phyloP scores from a whole-genome alignment of 2,888 invertebrate species.

The Lithophane leautieri region DNA sequence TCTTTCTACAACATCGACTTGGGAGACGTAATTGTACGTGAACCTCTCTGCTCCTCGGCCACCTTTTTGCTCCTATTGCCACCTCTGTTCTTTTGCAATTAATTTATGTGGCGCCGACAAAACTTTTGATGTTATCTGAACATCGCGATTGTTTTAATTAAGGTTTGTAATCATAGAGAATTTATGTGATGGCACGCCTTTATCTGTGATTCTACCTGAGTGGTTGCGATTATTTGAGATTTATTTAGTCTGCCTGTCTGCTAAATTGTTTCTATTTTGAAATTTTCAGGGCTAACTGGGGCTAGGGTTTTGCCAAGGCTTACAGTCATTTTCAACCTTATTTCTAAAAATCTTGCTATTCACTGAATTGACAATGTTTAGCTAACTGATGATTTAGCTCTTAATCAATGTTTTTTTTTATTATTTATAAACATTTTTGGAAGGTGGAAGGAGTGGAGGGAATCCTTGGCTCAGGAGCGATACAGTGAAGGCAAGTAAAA shows the following conservation, averaged over 20 bases:
- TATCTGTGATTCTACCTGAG: slow-evolving; percentile 55
- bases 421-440: too few species aligned
- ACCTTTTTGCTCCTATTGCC: slow-evolving; percentile 6
- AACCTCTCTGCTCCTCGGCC: neutral
- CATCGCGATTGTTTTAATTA: slow-evolving; percentile 52
- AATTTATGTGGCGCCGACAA: slow-evolving; percentile 27
- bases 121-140: slow-evolving; percentile 44
- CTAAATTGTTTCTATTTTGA: slow-evolving; percentile 9
- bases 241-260: slow-evolving; percentile 4
- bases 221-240: slow-evolving; percentile 17
- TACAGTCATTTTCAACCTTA: too few species aligned
- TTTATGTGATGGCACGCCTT: slow-evolving; percentile 48
- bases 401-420: too few species aligned
- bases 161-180: slow-evolving; percentile 46
- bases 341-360: too few species aligned
- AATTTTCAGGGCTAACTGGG: neutral
- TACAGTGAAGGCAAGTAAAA: too few species aligned
- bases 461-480: too few species aligned
- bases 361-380: too few species aligned
- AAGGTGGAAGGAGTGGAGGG: too few species aligned
- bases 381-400: too few species aligned
- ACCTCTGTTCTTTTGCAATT: slow-evolving; percentile 37
- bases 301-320: too few species aligned
- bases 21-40: slow-evolving; percentile 22
- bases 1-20: slow-evolving; percentile 24